Conservation (phyloP, 2,797 vertebrate species). For the Anas flavirostris region DNA sequence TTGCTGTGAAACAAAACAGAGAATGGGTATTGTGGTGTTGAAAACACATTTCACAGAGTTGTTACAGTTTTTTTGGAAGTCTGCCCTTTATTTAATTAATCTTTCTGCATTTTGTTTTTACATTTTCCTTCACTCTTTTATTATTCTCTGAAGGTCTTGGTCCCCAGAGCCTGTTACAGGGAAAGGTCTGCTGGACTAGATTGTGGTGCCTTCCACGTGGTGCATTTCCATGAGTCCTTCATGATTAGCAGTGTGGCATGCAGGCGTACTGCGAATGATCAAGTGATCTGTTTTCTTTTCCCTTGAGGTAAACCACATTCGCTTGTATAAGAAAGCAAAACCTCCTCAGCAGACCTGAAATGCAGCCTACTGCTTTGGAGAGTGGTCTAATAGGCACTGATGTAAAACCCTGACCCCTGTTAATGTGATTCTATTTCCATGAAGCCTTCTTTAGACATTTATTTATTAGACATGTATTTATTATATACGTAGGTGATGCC, state of each 20-base stretch:
- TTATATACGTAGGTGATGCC: constrained; percentile 55
- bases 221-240: constrained; percentile 56
- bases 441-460: constrained; percentile 57
- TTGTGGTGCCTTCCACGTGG: constrained; percentile 5
- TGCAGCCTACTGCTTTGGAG: constrained; percentile 68
- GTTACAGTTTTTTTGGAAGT: constrained; percentile 57
- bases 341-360: constrained; percentile 60
- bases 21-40: constrained; percentile 65
- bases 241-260: constrained; percentile 3
- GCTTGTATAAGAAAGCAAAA: constrained; percentile 68
- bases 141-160: constrained; percentile 19
- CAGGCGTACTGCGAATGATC: constrained; percentile 30
- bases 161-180: not conserved
- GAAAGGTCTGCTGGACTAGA: constrained; percentile 4
- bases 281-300: constrained; percentile 72
- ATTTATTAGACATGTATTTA: constrained; percentile 59
- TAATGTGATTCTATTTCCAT: constrained; percentile 54
- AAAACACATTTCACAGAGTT: constrained; percentile 71
- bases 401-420: constrained; percentile 55
- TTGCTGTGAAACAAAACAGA: constrained; percentile 74
- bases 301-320: constrained; percentile 70
- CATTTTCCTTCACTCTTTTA: constrained; percentile 49
- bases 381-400: constrained; percentile 29
- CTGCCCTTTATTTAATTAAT: constrained; percentile 72
- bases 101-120: constrained; percentile 52